A percentile compares a stretch with the other conserved stretches of the same genome.
phyloP scores from a whole-genome alignment of 2,797 vertebrate genomes.

The Phaenicophaeus curvirostris region DNA sequence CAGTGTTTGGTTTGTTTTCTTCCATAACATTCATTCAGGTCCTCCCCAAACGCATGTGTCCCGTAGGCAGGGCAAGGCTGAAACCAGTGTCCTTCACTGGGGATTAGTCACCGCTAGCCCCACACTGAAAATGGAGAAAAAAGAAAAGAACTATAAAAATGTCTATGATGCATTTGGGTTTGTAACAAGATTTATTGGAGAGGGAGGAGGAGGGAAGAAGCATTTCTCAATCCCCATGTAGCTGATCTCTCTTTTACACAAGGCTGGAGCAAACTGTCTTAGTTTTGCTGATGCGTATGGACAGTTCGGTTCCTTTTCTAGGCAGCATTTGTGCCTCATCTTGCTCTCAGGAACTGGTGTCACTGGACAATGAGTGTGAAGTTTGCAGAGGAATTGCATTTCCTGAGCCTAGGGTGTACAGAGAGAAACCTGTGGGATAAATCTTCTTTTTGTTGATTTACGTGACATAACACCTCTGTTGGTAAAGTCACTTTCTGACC shows the following conservation, averaged over 20 bases:
- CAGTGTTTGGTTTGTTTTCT: not conserved
- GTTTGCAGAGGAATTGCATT: not conserved
- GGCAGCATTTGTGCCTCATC: not conserved
- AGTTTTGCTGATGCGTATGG: fast-evolving
- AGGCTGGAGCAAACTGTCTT: not conserved
- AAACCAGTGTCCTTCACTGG: not conserved
- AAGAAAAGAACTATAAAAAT: not conserved
- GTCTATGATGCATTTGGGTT: not conserved
- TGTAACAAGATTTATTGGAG: constrained; percentile 4
- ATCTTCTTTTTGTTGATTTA: not conserved
- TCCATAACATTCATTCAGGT: not conserved
- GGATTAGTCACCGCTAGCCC: not conserved
- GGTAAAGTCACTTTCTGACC: not conserved
- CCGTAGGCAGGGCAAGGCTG: not conserved
- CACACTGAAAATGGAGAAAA: not conserved
- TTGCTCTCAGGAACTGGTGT: not conserved
- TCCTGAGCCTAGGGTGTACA: not conserved
- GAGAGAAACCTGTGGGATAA: not conserved
- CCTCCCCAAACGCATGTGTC: not conserved
- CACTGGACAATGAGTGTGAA: not conserved
- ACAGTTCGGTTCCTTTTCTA: not conserved
- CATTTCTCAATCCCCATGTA: not conserved
- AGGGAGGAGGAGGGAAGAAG: not conserved
- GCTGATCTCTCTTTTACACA: not conserved
- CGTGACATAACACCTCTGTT: not conserved